These are phyloP conservation scores for Scopus umbretta DNA, from an alignment of 2,113 vertebrate species.

Conservation along the genomic window DNA sequence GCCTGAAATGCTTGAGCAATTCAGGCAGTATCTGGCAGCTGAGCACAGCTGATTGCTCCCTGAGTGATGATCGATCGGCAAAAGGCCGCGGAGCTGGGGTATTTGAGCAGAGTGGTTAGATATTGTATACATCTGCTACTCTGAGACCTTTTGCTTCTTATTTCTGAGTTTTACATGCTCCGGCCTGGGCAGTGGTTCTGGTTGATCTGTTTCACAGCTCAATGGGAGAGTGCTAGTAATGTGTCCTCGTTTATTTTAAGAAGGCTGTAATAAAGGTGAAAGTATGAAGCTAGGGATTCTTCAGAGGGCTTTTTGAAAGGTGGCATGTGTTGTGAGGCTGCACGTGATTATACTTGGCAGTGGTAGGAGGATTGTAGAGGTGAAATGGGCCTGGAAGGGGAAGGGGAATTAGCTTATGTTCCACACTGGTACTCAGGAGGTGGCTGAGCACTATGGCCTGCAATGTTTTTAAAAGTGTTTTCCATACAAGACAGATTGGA, in stretches of 20 bases:
- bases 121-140: background rate
- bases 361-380: background rate
- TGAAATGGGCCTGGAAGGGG: background rate
- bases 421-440: background rate
- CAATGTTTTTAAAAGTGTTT: background rate
- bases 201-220: background rate
- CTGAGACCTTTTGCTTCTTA: background rate
- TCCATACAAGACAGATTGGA: background rate
- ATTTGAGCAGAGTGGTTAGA: background rate
- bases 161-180: background rate
- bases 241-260: background rate
- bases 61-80: background rate
- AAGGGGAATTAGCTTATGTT: background rate
- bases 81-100: accelerated
- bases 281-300: background rate
- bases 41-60: background rate
- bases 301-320: background rate
- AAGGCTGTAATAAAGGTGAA: background rate
- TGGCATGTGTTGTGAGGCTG: accelerated
- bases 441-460: background rate
- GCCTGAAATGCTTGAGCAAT: background rate
- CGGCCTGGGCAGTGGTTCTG: background rate
- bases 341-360: accelerated
- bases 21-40: background rate
- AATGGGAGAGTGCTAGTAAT: background rate